Percentiles rank a stretch among this genome's conserved stretches.
Evolutionary conservation across 1,140 invertebrate species (phyloP).

Genomic region (Temnothorax nylanderi): DNA sequence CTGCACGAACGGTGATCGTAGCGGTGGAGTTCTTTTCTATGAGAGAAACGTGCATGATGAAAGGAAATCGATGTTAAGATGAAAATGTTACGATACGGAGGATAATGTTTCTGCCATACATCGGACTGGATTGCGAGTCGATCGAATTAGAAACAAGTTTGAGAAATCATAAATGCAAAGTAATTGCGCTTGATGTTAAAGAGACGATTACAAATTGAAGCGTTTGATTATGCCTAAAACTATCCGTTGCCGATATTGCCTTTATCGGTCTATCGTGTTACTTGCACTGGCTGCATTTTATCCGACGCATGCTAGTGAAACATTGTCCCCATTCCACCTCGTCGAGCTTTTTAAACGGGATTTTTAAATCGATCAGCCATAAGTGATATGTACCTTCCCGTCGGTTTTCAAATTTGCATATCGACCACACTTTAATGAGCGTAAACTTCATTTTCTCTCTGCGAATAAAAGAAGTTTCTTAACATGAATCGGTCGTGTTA

Average conservation of each 20-base stretch:
- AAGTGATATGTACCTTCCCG: slow-evolving; percentile 38
- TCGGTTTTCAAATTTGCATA: slow-evolving; percentile 41
- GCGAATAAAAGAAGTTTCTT: background rate
- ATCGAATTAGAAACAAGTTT: background rate
- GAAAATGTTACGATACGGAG: slow-evolving; percentile 8
- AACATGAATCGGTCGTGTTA: background rate
- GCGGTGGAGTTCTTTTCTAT: background rate
- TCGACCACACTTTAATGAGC: slow-evolving; percentile 2
- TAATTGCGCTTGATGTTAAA: background rate
- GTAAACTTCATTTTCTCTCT: background rate
- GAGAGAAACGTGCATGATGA: background rate
- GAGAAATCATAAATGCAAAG: background rate
- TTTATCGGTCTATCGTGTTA: slow-evolving; percentile 58
- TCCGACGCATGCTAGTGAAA: slow-evolving; percentile 51
- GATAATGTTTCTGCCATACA: background rate
- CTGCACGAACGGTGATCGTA: background rate
- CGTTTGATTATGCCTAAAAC: slow-evolving; percentile 54
- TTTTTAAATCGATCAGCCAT: slow-evolving; percentile 53
- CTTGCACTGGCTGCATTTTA: slow-evolving; percentile 51
- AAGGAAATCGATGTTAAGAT: slow-evolving; percentile 9
- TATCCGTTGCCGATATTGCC: slow-evolving; percentile 29
- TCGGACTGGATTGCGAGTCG: background rate
- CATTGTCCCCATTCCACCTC: slow-evolving; percentile 46
- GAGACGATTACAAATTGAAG: slow-evolving; percentile 31
- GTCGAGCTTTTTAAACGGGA: slow-evolving; percentile 45